Evolutionary conservation across 2,888 invertebrate species (phyloP), one percentile per base, ranked within the genome.

Genomic region (Bellardia bayeri): DNA sequence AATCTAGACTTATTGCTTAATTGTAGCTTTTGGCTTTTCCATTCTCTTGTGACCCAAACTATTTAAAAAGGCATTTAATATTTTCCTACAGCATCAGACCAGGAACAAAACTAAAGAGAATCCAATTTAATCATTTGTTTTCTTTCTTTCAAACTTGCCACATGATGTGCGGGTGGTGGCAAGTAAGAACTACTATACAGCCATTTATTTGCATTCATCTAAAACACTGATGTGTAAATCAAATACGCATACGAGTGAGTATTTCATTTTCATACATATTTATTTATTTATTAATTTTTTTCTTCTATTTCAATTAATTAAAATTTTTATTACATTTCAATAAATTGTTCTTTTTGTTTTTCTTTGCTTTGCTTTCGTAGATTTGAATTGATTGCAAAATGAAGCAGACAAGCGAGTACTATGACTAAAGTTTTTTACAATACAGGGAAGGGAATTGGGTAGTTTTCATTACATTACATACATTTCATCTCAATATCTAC

Each of bases 291-390:
- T 56, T 7, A 16, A 30, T 45, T 81, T 66, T 33, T 58, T 74
- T 49, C 51, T 81, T 74, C 81, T 78, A 84, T 87, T 87, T 84
- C 87, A 87, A 87, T 87, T 87, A 87, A 84, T 87, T 87, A 82
- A 54, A 85, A 82, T 85, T 87, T 87, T 87, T 87, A 87, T 87
- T 87, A 85, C 87, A 87, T 82, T 84, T 87, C 87, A 87, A 85
- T 87, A 85, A 83, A 54, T 23, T 42, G 8, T 63, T 64, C 54
- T 64, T 76, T 76, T 63, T 63, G 51, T 83, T 63, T 30, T 49
- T 49, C 16, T 64, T 51, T 23, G 23, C 23, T 23, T 23, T 23
- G 23, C 23, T 23, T 66, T 81, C 49, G 56, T 58, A 68, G n/a
- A 74, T 74, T 82, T 79, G 68, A 83, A 80, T 83, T 83, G 83